These are phyloP conservation scores for Bombus sibiricus DNA, from an alignment of 1,140 invertebrate species.

Conservation along the genomic window DNA sequence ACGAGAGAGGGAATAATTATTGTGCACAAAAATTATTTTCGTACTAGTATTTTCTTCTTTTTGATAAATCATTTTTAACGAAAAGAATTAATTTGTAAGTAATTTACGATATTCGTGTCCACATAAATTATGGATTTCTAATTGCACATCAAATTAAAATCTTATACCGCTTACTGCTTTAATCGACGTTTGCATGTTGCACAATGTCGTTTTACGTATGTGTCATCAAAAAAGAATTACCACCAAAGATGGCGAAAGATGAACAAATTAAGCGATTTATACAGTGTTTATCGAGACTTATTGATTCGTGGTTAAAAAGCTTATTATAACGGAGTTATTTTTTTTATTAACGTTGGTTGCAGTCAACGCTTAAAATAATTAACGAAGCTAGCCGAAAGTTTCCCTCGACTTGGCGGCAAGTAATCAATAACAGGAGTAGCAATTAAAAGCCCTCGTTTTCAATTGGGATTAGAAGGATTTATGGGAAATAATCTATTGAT, in stretches of 20 bases:
- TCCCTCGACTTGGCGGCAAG: neutral
- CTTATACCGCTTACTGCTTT: neutral
- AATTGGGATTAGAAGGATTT: constrained; percentile 13
- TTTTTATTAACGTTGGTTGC: neutral
- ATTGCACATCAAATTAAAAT: neutral
- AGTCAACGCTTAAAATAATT: neutral
- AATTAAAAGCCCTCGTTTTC: constrained; percentile 27
- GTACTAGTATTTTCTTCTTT: neutral
- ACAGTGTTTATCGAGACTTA: too few relatives aligned
- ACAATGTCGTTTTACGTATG: neutral
- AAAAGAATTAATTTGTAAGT: neutral
- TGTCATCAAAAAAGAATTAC: neutral
- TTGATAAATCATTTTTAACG: too few relatives aligned
- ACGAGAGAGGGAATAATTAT: neutral
- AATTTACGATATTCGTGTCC: too few relatives aligned
- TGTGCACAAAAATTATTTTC: neutral
- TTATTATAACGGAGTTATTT: neutral
- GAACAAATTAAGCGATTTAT: neutral
- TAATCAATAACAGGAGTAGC: constrained; percentile 23
- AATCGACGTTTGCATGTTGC: neutral
- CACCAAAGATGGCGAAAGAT: neutral
- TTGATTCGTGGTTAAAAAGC: neutral
- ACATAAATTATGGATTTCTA: neutral
- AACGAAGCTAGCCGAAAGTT: neutral
- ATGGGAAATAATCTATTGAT: neutral